A percentile compares a stretch with the other conserved stretches of the same genome.
phyloP scores from a whole-genome alignment of 2,888 invertebrate genomes.

The Drosophila sordidapex region DNA sequence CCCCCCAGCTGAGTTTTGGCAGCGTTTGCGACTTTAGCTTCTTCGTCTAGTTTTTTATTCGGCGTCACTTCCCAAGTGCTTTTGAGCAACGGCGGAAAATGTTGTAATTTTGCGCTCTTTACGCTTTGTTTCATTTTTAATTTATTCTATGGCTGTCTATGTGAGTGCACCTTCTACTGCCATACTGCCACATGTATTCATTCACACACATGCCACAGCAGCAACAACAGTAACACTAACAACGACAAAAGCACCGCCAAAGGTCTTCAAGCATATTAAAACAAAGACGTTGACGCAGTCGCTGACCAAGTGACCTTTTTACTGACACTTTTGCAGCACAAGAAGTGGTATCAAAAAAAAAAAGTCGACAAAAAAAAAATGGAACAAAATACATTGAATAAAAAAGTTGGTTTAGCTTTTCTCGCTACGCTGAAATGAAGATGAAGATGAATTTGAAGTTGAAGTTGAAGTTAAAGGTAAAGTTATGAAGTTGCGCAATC shows the following conservation, averaged over 20 bases:
- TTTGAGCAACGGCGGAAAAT: conserved; percentile 79
- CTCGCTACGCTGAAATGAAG: conserved; percentile 41
- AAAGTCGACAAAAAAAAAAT: conserved; percentile 30
- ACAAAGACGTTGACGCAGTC: conserved; percentile 63
- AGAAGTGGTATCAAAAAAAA: conserved; percentile 27
- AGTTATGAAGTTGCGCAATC: conserved; percentile 47
- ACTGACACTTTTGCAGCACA: conserved; percentile 75
- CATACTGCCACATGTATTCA: conserved; percentile 27
- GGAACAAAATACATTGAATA: conserved; percentile 38
- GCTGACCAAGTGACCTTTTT: conserved; percentile 79
- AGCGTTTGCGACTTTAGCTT: conserved; percentile 24
- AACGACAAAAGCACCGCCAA: conserved; percentile 41
- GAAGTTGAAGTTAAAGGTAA: conserved; percentile 28
- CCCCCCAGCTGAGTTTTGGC: conserved; percentile 4
- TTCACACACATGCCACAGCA: conserved; percentile 61
- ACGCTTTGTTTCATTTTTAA: conserved; percentile 82
- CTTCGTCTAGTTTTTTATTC: conserved; percentile 19
- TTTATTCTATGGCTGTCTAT: conserved; percentile 74
- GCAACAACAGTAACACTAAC: conserved; percentile 6
- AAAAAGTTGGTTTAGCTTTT: conserved; percentile 45
- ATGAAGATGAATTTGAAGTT: conserved; percentile 38
- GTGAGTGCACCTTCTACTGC: conserved; percentile 58
- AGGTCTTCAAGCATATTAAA: conserved; percentile 72
- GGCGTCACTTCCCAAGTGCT: conserved; percentile 57
- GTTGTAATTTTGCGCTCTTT: conserved; percentile 76